Evolutionary conservation across 1,140 invertebrate species (phyloP), one percentile per base, ranked within the genome.

Genomic region (Drosophila mayri): DNA sequence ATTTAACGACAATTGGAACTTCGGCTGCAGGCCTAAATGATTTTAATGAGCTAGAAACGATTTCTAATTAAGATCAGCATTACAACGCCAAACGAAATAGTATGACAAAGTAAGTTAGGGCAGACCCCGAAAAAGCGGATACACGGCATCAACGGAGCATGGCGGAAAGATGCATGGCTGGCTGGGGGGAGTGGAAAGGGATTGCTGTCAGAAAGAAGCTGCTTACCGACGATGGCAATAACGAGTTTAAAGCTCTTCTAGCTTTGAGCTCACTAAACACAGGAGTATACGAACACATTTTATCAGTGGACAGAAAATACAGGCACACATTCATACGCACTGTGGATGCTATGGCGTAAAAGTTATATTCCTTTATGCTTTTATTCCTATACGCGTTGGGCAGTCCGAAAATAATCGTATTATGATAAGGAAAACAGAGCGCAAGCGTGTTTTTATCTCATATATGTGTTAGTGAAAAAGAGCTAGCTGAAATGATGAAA

Each of bases 231-330:
- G 57, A 35, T 55, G 74, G 58, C 79, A 67, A 87, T 85, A 88
- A 88, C 84, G 79, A 83, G 83, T 88, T 87, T 87, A 88, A 87
- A 87, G 83, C 84, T 88, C 57, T 60, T 62, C 83, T 83, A 83
- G 65, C 83, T 79, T 63, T 61, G 44, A 86, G 68, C 63, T 75
- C 74, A 62, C 35, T 28, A 25, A 62, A 30, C 40, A 47, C 43
- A 49, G 38, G 54, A 11, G 37, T 37, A 35, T n/a, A 57, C 46
- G 37, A 16, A 50, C 58, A 61, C 30, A 38, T 40, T 41, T 32
- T 43, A 40, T 61, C 60, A 63, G 18, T n/a, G 61, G 20, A 50
- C 49, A 57, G 22, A 50, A 62, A 37, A 20, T 46, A 35, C 35
- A 30, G 58, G n/a, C 37, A 46, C 32, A 58, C 40, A 63, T 25